phyloP scores from a whole-genome alignment of 2,113 vertebrate genomes.

The Pedetes capensis region DNA sequence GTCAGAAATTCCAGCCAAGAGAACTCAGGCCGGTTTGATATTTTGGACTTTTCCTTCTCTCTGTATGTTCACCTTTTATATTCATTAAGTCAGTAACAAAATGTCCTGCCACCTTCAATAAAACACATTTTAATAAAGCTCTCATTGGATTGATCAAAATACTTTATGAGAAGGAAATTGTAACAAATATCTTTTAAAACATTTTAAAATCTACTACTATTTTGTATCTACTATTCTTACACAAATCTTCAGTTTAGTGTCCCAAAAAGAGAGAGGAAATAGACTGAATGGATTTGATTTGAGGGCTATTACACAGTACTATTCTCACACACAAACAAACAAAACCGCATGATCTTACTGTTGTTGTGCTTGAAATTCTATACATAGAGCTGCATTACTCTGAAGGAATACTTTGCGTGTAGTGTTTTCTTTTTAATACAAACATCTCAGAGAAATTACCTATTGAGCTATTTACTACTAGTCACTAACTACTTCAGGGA shows the following conservation, averaged over 20 bases:
- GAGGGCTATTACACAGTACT: not conserved
- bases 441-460: not conserved
- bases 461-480: not conserved
- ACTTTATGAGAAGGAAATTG: conserved; percentile 18
- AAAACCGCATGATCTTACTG: not conserved
- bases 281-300: not conserved
- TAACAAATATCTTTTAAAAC: not conserved
- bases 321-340: not conserved
- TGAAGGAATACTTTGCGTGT: conserved; percentile 2
- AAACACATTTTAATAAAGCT: not conserved
- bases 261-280: not conserved
- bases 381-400: not conserved
- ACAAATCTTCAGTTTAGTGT: not conserved
- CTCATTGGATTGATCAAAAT: not conserved
- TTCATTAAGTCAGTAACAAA: not conserved
- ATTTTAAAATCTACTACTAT: not conserved
- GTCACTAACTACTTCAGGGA: not conserved
- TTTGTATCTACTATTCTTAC: not conserved
- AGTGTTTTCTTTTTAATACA: not conserved
- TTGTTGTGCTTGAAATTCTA: not conserved
- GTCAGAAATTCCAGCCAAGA: not conserved
- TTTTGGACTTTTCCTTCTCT: not conserved
- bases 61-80: not conserved
- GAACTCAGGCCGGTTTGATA: not conserved
- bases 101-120: not conserved